phyloP scores from a whole-genome alignment of 1,140 invertebrate species.

The Drosophila sproati region DNA sequence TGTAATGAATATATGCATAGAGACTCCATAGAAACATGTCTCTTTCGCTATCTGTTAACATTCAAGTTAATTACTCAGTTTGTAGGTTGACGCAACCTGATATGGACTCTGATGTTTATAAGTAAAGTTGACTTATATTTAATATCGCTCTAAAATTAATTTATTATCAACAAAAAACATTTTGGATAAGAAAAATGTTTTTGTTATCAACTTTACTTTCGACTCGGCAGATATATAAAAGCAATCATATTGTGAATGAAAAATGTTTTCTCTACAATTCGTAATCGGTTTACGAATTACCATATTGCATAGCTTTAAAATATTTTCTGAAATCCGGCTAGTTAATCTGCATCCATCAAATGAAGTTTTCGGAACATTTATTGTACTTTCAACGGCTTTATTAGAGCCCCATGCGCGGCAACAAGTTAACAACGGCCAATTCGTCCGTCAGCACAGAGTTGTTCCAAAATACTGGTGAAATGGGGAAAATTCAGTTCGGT shows the following conservation, averaged over 20 bases:
- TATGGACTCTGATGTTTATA: too few species aligned
- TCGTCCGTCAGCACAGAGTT: not conserved
- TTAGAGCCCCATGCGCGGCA: conserved; percentile 8
- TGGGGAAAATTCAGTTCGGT: conserved; percentile 2
- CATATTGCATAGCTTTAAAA: not conserved
- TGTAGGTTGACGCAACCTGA: not conserved
- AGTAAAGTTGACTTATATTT: too few species aligned
- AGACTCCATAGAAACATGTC: too few species aligned
- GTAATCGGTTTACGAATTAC: not conserved
- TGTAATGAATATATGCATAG: too few species aligned
- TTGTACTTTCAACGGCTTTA: conserved; percentile 9
- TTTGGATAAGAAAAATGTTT: too few species aligned
- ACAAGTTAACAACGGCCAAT: conserved; percentile 11
- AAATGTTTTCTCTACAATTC: not conserved
- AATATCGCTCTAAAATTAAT: too few species aligned
- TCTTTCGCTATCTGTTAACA: too few species aligned
- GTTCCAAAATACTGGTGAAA: not conserved
- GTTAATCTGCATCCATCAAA: not conserved
- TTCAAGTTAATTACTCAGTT: not conserved
- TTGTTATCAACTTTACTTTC: too few species aligned
- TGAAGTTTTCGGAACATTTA: not conserved
- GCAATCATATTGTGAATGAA: not conserved
- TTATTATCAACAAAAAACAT: too few species aligned
- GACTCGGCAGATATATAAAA: not conserved
- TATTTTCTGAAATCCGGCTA: not conserved